phyloP scores from a whole-genome alignment of 2,113 vertebrate species.

The Pelecanus crispus region DNA sequence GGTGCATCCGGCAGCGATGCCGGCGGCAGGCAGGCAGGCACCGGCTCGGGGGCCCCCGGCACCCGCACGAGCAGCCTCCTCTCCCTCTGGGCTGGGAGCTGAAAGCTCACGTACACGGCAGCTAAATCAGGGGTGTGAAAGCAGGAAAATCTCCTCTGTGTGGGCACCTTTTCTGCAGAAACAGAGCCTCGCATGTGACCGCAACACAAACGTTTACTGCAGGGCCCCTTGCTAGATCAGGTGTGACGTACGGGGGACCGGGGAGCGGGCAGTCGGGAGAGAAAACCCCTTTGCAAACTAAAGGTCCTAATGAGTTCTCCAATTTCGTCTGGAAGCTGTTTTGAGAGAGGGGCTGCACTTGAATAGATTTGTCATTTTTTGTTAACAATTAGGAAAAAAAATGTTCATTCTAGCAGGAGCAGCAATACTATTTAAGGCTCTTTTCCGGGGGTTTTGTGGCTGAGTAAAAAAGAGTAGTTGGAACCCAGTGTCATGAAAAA shows the following conservation, averaged over 20 bases:
- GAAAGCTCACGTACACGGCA: fast-evolving
- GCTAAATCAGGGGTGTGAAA: no score
- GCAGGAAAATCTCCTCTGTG: background rate
- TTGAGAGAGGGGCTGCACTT: background rate
- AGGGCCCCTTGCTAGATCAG: background rate
- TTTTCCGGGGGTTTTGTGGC: background rate
- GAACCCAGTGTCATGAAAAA: background rate
- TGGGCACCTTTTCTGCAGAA: background rate
- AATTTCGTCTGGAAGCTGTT: background rate
- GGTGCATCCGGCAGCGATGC: background rate
- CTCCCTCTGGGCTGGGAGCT: background rate
- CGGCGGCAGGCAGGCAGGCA: background rate
- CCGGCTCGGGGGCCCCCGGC: no score
- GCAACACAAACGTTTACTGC: fast-evolving
- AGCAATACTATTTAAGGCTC: background rate
- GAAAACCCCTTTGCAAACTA: background rate
- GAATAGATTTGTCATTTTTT: background rate
- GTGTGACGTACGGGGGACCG: background rate
- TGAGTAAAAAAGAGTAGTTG: background rate
- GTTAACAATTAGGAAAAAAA: background rate
- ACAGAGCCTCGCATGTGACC: background rate
- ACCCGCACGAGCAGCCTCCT: background rate
- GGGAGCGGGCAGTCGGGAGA: background rate
- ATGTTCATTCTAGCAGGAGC: background rate
- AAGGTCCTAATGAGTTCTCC: background rate